Evolutionary conservation across 1,140 invertebrate genomes (phyloP), one percentile per base, ranked within the genome.

Genomic region (Coptotermes formosanus): DNA sequence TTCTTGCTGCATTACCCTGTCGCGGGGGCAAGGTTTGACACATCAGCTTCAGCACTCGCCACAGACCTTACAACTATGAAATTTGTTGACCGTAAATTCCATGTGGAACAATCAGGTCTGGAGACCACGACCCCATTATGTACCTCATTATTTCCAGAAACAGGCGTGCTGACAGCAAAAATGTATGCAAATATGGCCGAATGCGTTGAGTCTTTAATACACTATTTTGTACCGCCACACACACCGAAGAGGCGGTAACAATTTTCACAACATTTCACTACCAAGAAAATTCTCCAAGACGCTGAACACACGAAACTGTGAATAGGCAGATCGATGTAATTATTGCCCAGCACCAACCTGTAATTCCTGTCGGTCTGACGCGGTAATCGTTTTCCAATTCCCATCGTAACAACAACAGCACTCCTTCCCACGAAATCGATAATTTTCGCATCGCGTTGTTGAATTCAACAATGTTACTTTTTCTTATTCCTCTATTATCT

Each of bases 351-450:
- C 64, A 30, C n/a, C 4, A 75, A 75, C 64, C n/a, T 75, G 25
- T 30, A 75, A 75, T 75, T 75, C 64, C 25, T 30, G 9, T 75
- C 3, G 2, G 64, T 75, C n/a, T 75, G 64, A 75, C 64, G 64
- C n/a, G 64, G 64, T 75, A 75, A 75, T 75, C 25, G 64, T 75
- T 75, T 75, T 75, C 64, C 64, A 75, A 75, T 75, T 75, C n/a
- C 64, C n/a, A 75, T 75, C 64, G 8, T 25, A 30, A 75, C 25
- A 75, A 75, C 30, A 30, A 75, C n/a, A 21, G 38, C 21, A 55
- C 52, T 19, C 19, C 14, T 55, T 55, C 52, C 52, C n/a, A n/a
- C 25, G 64, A 75, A 59, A 75, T 64, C 59, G 19, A 64, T 64
- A 64, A 64, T 64, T 64, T 64, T 64, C 59, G 59, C 59, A 75